phyloP scores from a whole-genome alignment of 2,888 invertebrate species.

The Acrobasis repandana region DNA sequence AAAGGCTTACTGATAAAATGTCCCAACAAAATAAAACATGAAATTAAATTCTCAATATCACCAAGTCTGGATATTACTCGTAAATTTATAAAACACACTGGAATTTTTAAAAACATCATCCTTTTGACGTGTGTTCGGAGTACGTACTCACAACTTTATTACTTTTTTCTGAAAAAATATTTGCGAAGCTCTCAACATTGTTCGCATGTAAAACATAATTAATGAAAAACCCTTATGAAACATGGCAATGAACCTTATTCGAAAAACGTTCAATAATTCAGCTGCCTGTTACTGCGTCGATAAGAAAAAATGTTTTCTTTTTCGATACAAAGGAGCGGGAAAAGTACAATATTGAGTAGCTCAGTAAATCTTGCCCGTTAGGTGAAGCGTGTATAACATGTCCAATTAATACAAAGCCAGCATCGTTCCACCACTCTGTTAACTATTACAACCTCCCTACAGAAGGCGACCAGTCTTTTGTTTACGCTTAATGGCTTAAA shows the following conservation, averaged over 20 bases:
- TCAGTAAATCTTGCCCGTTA: conserved; percentile 68
- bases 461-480: conserved; percentile 73
- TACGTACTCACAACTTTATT: neutral
- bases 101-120: neutral
- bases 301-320: conserved; percentile 19
- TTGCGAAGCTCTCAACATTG: conserved; percentile 1
- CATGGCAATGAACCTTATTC: conserved; percentile 16
- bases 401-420: conserved; percentile 74
- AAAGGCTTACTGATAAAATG: too few species aligned
- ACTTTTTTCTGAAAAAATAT: conserved; percentile 8
- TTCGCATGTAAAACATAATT: conserved; percentile 11
- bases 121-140: neutral
- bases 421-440: conserved; percentile 64
- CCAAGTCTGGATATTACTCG: conserved; percentile 6
- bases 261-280: conserved; percentile 16
- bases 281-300: conserved; percentile 18
- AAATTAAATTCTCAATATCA: too few species aligned
- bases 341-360: conserved; percentile 48
- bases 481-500: conserved; percentile 80
- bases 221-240: conserved; percentile 15
- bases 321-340: conserved; percentile 38
- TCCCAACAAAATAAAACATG: too few species aligned
- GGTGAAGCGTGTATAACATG: conserved; percentile 75
- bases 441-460: conserved; percentile 74
- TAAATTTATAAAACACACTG: conserved; percentile 2